Base-by-base conservation (phyloP, 2,113 vertebrate species). In the Probosciger aterrimus region DNA sequence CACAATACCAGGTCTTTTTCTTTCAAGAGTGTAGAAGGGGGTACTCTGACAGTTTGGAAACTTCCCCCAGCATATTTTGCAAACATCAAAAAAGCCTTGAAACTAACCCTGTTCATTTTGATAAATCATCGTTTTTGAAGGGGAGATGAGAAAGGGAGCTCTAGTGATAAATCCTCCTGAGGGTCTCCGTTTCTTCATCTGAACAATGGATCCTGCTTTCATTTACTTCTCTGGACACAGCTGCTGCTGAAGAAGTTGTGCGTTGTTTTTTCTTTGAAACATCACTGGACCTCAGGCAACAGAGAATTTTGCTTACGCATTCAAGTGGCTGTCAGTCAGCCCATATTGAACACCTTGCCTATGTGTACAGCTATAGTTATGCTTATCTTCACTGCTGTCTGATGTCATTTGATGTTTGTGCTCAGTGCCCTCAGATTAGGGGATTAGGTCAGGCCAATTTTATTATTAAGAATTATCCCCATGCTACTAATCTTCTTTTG, bases 81-180 rank as follows among this genome's bases (percentile, higher is more conserved):
- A 52, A 76, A 55, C 39, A 85, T 55, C 16, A 75, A 53, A 79
- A 50, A 82, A 60, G 15, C 82, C 18, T 69, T 93, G 43, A 52
- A 95, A 68, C 11, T 46, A 78, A 24, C 63, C 14, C 39, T 46
- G 10, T 82, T 92, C 47, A 11, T 89, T 92, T 82, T 78, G 63
- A 44, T 77, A 90, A 81, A 41, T 78, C 44, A 92, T 53, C 52
- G n/a, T 10, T 92, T 94, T 79, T 85, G 30, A 76, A 88, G 41
- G 5, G 75, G 49, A 65, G 44, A 46, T 43, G 25, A 60, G 43
- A 50, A 43, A 11, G 20, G 27, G 47, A 39, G 12, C 65, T 20
- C 39, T 73, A 16, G 39, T 53, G 49, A 74, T 91, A 64, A 89
- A 92, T 93, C 31, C 69, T 95, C 37, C 52, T 2, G 15, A 78